Base-by-base conservation (phyloP, 2,797 vertebrate genomes). In the Spea hammondii region DNA sequence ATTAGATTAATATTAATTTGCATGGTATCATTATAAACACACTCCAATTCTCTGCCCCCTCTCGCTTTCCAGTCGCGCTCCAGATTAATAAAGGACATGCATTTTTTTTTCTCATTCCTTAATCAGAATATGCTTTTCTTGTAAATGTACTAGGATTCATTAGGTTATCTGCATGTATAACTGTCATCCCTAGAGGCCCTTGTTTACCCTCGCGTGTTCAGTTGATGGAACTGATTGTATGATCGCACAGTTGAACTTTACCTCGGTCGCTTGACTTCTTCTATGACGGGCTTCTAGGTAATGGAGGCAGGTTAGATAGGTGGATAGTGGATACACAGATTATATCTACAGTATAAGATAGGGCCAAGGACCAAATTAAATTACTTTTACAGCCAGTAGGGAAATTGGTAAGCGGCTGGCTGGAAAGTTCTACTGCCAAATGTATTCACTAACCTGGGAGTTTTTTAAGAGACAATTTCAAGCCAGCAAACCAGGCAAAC, bases 1-100 rank as follows among this genome's bases (percentile, higher is more conserved):
- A 82, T 82, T 82, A 77, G 68, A 82, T 82, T 82, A 82, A 72
- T 82, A 82, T 82, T 82, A 82, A 82, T 82, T 82, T 77, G 79
- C 79, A 77, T 69, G 79, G 79, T 82, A 76, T 82, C 79, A 69
- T 49, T 82, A 82, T 64, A 82, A 82, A 82, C 70, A 82, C 70
- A 77, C 55, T 73, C 53, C 54, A 46, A 53, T 69, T 70, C 65
- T 51, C 32, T 12, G 65, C 74, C 54, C 68, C 73, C 79, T 69
- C 54, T 48, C 57, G 70, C 65, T 69, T 69, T 32, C 53, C 79
- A 62, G 69, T 68, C 57, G 50, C 60, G 74, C 71, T 76, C 57
- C 54, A 81, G 70, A 81, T 81, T 81, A 50, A 77, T 81, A 72
- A 72, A 77, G 17, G 59, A 72, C 68, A 81, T 81, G 77, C 74